These are phyloP conservation scores for Dysmachus trigonus DNA, from an alignment of 2,888 invertebrate genomes.

Conservation along the genomic window DNA sequence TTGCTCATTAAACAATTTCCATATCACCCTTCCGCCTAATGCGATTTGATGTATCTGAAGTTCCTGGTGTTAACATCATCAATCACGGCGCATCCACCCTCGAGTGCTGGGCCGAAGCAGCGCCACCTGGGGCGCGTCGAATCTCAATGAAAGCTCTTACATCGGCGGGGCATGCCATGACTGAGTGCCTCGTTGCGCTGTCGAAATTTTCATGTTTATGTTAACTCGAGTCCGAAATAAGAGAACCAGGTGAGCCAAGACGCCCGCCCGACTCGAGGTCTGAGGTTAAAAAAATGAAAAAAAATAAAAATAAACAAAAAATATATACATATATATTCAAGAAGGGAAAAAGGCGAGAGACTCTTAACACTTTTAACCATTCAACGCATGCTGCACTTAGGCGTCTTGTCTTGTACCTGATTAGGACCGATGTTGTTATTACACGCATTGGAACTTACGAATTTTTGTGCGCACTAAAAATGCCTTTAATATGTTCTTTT, in stretches of 20 bases:
- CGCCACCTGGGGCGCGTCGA: conserved; percentile 21
- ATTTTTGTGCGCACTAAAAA: conserved; percentile 39
- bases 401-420: conserved; percentile 38
- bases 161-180: conserved; percentile 3
- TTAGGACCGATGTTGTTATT: conserved; percentile 39
- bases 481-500: conserved; percentile 45
- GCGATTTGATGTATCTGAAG: conserved; percentile 41
- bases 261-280: conserved; percentile 1
- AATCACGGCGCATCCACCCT: conserved; percentile 35
- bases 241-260: conserved; percentile 31
- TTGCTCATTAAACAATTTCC: conserved; percentile 42
- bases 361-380: conserved; percentile 7
- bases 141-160: conserved; percentile 33
- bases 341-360: neutral
- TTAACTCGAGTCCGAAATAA: conserved; percentile 19
- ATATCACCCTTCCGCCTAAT: conserved; percentile 36
- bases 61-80: conserved; percentile 42
- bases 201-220: conserved; percentile 40
- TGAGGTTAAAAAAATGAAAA: neutral
- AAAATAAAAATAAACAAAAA: neutral
- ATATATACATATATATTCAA: neutral
- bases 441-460: conserved; percentile 29
- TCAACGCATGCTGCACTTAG: conserved; percentile 28
- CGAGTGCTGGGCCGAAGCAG: conserved; percentile 19
- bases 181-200: conserved; percentile 20